Evolutionary conservation across 2,113 vertebrate species (phyloP).

Genomic region (Phalacrocorax brasilianus): DNA sequence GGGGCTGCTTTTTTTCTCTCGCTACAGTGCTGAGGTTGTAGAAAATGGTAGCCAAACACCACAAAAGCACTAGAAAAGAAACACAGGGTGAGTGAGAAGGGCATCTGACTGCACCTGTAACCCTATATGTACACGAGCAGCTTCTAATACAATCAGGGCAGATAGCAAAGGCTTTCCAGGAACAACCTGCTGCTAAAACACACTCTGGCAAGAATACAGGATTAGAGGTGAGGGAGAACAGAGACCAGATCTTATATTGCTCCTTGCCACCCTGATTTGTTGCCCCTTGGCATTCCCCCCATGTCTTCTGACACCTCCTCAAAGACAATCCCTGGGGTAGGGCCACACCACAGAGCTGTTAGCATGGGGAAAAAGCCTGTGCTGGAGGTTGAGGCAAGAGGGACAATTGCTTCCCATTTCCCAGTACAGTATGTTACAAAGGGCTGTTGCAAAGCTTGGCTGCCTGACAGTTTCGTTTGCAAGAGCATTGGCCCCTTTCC

Average conservation of each 20-base stretch:
- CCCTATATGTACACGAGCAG: background rate
- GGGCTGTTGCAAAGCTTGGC: slow-evolving; percentile 24
- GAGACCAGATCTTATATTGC: background rate
- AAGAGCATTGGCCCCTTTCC: slow-evolving; percentile 44
- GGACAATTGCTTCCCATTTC: background rate
- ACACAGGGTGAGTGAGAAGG: background rate
- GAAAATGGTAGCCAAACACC: background rate
- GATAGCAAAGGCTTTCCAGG: slow-evolving; percentile 56
- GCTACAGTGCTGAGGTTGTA: background rate
- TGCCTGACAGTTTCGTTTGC: slow-evolving; percentile 15
- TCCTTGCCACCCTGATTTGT: background rate
- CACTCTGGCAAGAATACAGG: background rate
- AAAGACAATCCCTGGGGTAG: background rate
- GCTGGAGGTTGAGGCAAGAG: background rate
- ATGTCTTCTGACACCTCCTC: background rate
- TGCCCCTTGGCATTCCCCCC: background rate
- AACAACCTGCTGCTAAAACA: slow-evolving; percentile 27
- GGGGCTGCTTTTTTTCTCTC: background rate
- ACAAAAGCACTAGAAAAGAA: background rate
- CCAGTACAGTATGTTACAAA: slow-evolving; percentile 12
- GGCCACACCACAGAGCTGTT: background rate
- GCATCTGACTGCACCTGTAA: background rate
- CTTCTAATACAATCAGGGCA: background rate
- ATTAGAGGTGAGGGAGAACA: background rate
- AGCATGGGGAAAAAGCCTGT: background rate